These are phyloP conservation scores for Brachionus sp. DNA, from an alignment of 1,140 invertebrate genomes.

Conservation along the genomic window DNA sequence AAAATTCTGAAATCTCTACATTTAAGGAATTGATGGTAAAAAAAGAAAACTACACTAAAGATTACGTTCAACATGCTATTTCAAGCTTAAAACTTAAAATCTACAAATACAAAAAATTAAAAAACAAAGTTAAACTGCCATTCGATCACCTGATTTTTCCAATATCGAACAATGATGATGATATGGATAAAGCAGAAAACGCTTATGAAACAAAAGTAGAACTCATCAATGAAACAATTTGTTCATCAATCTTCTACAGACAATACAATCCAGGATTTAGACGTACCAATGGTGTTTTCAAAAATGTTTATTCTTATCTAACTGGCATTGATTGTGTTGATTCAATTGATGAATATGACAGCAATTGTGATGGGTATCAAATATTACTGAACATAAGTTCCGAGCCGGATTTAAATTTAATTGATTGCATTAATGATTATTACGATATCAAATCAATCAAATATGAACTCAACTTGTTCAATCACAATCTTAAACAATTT, in stretches of 20 bases:
- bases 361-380: not conserved
- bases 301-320: not conserved
- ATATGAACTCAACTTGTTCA: constrained; percentile 13
- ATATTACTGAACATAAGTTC: not conserved
- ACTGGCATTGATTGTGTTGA: not conserved
- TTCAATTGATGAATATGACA: constrained; percentile 15
- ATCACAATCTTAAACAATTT: constrained; percentile 35
- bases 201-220: not conserved
- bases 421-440: not conserved
- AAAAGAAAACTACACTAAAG: not conserved
- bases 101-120: not conserved
- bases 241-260: not conserved
- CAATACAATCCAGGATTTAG: not conserved
- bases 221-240: constrained; percentile 9
- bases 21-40: not conserved
- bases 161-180: not conserved
- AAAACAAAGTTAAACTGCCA: not conserved
- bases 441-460: constrained; percentile 25
- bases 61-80: not conserved
- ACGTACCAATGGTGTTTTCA: not conserved
- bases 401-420: not conserved
- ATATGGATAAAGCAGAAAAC: not conserved
- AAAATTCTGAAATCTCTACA: not conserved
- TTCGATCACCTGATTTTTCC: not conserved
- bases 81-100: not conserved